phyloP scores from a whole-genome alignment of 2,888 invertebrate species.

The Pyrochroa serraticornis region DNA sequence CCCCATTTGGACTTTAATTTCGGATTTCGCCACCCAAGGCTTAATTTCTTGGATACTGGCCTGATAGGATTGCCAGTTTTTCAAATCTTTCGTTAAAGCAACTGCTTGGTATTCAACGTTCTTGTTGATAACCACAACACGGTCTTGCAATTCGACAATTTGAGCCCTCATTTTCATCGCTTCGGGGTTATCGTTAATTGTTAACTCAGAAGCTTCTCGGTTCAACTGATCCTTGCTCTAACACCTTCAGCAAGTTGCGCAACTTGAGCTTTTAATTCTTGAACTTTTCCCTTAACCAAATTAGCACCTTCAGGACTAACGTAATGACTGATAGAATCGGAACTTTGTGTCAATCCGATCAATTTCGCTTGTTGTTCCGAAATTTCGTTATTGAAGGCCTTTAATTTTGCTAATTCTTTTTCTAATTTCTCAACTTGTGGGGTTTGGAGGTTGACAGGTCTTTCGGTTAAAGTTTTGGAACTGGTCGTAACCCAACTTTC shows the following conservation, averaged over 20 bases:
- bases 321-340: slow-evolving; percentile 78
- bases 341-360: slow-evolving; percentile 77
- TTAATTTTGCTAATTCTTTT: slow-evolving; percentile 75
- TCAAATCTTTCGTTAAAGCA: slow-evolving; percentile 77
- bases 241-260: slow-evolving; percentile 78
- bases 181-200: slow-evolving; percentile 70
- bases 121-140: slow-evolving; percentile 76
- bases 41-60: slow-evolving; percentile 78
- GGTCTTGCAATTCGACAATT: slow-evolving; percentile 75
- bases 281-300: slow-evolving; percentile 73
- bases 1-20: slow-evolving; percentile 75
- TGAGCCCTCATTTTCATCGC: slow-evolving; percentile 77
- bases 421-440: slow-evolving; percentile 79
- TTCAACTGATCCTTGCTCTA: slow-evolving; percentile 73
- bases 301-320: slow-evolving; percentile 79
- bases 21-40: slow-evolving; percentile 89
- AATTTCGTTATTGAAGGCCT: slow-evolving; percentile 83
- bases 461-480: slow-evolving; percentile 66
- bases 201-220: slow-evolving; percentile 76
- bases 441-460: slow-evolving; percentile 68
- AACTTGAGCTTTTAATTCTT: slow-evolving; percentile 75
- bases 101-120: slow-evolving; percentile 78
- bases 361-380: slow-evolving; percentile 85
- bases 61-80: slow-evolving; percentile 86
- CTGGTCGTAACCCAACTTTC: slow-evolving; percentile 78